Evolutionary conservation across 2,888 invertebrate species (phyloP), one percentile per base, ranked within the genome.

Genomic region (Dilophus febrilis): DNA sequence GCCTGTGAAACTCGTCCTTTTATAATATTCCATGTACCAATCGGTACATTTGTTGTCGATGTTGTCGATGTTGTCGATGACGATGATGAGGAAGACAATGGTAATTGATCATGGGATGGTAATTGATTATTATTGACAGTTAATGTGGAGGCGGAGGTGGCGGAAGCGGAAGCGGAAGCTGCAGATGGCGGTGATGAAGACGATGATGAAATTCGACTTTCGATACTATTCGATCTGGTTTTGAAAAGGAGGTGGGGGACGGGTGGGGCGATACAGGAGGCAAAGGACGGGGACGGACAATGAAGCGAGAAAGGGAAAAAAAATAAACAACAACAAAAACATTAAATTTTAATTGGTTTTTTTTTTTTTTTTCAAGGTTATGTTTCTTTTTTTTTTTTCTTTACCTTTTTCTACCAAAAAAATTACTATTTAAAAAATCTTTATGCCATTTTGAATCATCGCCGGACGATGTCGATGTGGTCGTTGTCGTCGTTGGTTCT

Each of bases 1-100:
- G 61, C 61, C 44, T 61, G 61, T 22, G 60, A 52, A 4, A 61
- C 61, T 47, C 58, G 59, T 38, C 61, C 61, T 47, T 61, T 61
- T 45, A 61, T 58, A 38, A 61, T 47, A 45, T 57, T 57, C 61
- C 61, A 61, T 43, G 61, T 59, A 41, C 60, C 59, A 3, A 37
- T n/a, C 16, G 30, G 11, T 29, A 14, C 10, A 11, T 4, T 3
- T 13, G 33, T 4, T 4, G 7, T 16, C 14, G 7, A 14, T 6
- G 11, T n/a, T 12, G 29, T 4, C 29, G n/a, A 7, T 29, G 29
- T 4, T 11, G 11, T 4, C n/a, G n/a, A 29, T 12, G 29, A 29
- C n/a, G 29, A n/a, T 12, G n/a, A n/a, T n/a, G 29, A 29, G 4
- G 29, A 29, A 10, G 29, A 29, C 12, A 22, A 22, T 6, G 8